Base-by-base conservation (phyloP, 2,888 invertebrate genomes). In the Podotricha telesiphe region DNA sequence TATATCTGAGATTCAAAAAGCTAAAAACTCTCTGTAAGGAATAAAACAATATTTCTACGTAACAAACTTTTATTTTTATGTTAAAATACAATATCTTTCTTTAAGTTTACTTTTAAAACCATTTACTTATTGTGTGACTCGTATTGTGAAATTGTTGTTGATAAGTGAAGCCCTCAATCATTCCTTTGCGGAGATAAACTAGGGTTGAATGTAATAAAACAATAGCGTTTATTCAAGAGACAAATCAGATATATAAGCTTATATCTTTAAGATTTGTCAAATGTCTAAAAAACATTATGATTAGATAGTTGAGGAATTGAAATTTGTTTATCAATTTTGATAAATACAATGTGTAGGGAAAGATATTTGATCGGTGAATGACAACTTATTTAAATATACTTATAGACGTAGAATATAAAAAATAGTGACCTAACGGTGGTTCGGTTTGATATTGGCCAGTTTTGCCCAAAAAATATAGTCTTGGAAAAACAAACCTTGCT, bases 151-250 rank as follows among this genome's bases (percentile, higher is more conserved):
- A 8, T 37, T 2, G 20, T 48, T 13, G 34, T 20, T 48, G 37
- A 48, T 62, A 62, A 48, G 62, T 13, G 19, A 37, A 20, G 2
- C 3, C 0, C 17, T 37, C 48, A 62, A 47, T 48, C n/a, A 47
- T n/a, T 28, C 47, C n/a, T 0, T 34, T 37, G 47, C 2, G 15
- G 13, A 37, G 19, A 62, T 48, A 62, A 62, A 62, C 47, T 19
- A 48, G 45, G 61, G 53, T 61, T 67, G 67, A 67, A 67, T 45
- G 67, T 59, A 61, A 67, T 51, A 42, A 45, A 1, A 51, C 53
- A 45, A 65, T 45, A 37, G 8, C 1, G 58, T 59, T 40, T 20
- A 42, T 62, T 50, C 62, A 50, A 62, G 61, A 48, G 11, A 48
- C 15, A 37, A 19, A 20, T 47, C 48, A 48, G 48, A 62, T 48